Evolutionary conservation across 2,888 invertebrate species (phyloP), one percentile per base, ranked within the genome.

Genomic region (Piscicola geometra): DNA sequence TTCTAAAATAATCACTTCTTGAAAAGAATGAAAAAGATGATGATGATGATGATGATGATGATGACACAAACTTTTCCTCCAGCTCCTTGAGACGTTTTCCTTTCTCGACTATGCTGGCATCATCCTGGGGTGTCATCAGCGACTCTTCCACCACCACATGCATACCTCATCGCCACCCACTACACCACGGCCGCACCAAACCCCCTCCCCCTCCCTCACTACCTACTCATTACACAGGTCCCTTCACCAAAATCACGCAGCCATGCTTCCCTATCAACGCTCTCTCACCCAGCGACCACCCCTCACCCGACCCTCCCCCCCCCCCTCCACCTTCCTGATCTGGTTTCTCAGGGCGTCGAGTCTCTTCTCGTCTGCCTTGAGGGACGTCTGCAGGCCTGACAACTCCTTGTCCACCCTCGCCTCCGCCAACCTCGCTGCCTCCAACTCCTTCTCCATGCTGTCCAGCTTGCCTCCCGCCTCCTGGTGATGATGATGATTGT

Each of bases 391-490:
- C 21, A 25, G 25, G 9, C 15, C 60, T 25, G 21, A 5, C 25
- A 56, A 25, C 25, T 56, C 60, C 60, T n/a, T 56, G 60, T 25
- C n/a, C 5, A 56, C 60, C n/a, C 60, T 56, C n/a, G 60, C 60
- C 60, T 56, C 60, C 60, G 9, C 60, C 21, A 56, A 5, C 60
- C n/a, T 56, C 15, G 15, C 5, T 21, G 15, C 60, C n/a, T 56
- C 60, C 60, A 56, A 25, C n/a, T 56, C 60, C n/a, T 56, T 56
- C 60, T 56, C 25, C 60, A 56, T 56, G 3, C n/a, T 56, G 15
- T 56, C 60, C 60, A 56, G 25, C 60, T 21, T 56, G 3, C 60
- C 60, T 56, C 60, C 60, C 5, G 41, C 41, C 41, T 41, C 41
- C 41, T 41, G 41, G 15, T 41, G 15, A 9, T 41, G 41, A 15